These are phyloP conservation scores for Scrobipalpa atriplicella DNA, from an alignment of 2,888 invertebrate species.

Conservation along the genomic window DNA sequence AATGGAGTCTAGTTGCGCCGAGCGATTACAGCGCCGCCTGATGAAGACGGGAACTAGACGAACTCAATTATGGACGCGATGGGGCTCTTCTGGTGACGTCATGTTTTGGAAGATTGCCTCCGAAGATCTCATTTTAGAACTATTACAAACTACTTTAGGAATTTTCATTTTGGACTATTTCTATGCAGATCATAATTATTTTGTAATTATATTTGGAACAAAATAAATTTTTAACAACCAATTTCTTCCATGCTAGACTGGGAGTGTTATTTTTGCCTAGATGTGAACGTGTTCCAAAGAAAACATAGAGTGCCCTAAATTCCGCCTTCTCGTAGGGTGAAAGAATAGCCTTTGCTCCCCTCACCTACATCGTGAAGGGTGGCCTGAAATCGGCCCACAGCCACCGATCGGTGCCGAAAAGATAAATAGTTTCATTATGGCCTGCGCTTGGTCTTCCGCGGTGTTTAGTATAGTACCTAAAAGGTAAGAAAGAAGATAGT, in stretches of 20 bases:
- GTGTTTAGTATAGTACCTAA: constrained; percentile 51
- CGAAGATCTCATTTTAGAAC: background rate
- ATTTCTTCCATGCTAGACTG: too few relatives aligned
- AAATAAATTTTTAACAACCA: too few relatives aligned
- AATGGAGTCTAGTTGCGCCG: constrained; percentile 12
- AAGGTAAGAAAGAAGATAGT: constrained; percentile 39
- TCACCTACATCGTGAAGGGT: background rate
- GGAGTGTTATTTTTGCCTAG: too few relatives aligned
- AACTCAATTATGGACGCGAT: constrained; percentile 24
- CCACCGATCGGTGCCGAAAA: constrained; percentile 61
- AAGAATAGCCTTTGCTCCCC: background rate
- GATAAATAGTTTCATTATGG: constrained; percentile 79
- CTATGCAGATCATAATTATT: too few relatives aligned
- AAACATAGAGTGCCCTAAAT: background rate
- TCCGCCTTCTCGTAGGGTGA: background rate
- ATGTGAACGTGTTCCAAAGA: background rate
- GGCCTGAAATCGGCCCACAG: constrained; percentile 37
- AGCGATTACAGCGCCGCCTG: constrained; percentile 20
- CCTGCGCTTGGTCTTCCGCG: constrained; percentile 66
- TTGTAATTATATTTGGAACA: too few relatives aligned
- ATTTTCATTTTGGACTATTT: too few relatives aligned
- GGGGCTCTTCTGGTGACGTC: constrained; percentile 11
- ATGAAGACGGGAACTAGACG: constrained; percentile 15
- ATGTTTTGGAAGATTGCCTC: constrained; percentile 22
- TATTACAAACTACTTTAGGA: background rate